Evolutionary conservation across 1,140 invertebrate genomes (phyloP), one percentile per base, ranked within the genome.

Genomic region (Calephelis virginiensis): DNA sequence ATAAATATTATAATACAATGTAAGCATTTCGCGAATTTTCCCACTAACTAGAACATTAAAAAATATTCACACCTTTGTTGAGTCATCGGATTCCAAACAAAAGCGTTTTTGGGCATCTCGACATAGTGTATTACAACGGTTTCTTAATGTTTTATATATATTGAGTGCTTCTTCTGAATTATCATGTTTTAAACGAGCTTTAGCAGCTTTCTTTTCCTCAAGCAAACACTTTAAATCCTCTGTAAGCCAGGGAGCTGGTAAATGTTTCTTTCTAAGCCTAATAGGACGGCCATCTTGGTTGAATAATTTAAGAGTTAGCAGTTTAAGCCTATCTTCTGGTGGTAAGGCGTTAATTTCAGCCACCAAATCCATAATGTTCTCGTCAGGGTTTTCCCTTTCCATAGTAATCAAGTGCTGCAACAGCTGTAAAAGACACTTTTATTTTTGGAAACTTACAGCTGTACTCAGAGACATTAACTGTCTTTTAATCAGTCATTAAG

Each of bases 11-110:
- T 43, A 8, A 43, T 7, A 43, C 6, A 43, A 8, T 43, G 8
- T 43, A 9, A 8, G 40, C 40, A 43, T 43, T 43, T 9, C 6
- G 40, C 40, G 8, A 43, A 43, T 43, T 43, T 43, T 43, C 40
- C 5, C 40, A 43, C 40, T 43, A 7, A 8, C 7, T 43, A 8
- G 8, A 59, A 37, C 12, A 37, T 37, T 37, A 8, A 37, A 6
- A 37, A 59, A 59, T 59, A 59, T 59, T 37, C 53, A 59, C 53
- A 59, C 53, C 53, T 59, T 38, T 38, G 53, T 38, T n/a, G 53
- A 59, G 53, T 8, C 53, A 59, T 59, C 53, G 12, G 17, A n/a
- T 37, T 59, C 53, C 53, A 59, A 38, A 38, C 37, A 37, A 38
- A 12, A 59, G 28, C 53, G 53, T 59, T 28, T 59, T 59, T 59